Evolutionary conservation across 2,888 invertebrate genomes (phyloP).

Genomic region (Nomada fucata): DNA sequence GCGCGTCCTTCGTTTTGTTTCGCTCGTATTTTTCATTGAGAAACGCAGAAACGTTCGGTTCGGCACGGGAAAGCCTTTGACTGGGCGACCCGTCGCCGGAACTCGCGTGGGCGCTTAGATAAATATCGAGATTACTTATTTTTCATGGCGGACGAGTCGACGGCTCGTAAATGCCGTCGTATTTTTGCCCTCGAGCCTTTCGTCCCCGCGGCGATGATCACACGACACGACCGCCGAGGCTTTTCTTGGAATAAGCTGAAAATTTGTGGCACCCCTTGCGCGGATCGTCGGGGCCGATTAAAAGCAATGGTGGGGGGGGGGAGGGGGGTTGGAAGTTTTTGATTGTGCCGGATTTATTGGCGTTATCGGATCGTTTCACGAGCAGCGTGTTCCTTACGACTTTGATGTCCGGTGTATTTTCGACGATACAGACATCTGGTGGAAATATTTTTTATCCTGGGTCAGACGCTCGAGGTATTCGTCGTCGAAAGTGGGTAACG

Average conservation of each 20-base stretch:
- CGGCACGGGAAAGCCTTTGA: constrained; percentile 60
- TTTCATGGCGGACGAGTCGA: constrained; percentile 65
- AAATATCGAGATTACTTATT: constrained; percentile 78
- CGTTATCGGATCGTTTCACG: constrained; percentile 15
- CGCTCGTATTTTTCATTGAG: neutral
- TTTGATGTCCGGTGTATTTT: constrained; percentile 9
- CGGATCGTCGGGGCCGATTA: constrained; percentile 26
- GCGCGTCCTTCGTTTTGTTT: neutral
- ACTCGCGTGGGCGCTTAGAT: constrained; percentile 74
- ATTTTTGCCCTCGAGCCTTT: constrained; percentile 63
- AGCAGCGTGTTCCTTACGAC: neutral
- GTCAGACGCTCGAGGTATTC: neutral
- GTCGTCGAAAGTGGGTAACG: neutral
- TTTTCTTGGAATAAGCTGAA: constrained; percentile 54
- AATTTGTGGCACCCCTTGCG: constrained; percentile 44
- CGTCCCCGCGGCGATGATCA: constrained; percentile 47
- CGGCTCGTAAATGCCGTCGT: constrained; percentile 75
- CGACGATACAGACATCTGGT: neutral
- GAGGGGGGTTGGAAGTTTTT: neutral
- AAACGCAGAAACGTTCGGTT: constrained; percentile 53
- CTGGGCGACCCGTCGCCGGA: constrained; percentile 29
- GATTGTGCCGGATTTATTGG: constrained; percentile 19
- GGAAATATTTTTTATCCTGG: constrained; percentile 4
- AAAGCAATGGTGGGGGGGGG: neutral
- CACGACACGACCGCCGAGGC: constrained; percentile 29